Evolutionary conservation across 2,113 vertebrate genomes (phyloP).

Genomic region (human (Homo sapiens)): DNA sequence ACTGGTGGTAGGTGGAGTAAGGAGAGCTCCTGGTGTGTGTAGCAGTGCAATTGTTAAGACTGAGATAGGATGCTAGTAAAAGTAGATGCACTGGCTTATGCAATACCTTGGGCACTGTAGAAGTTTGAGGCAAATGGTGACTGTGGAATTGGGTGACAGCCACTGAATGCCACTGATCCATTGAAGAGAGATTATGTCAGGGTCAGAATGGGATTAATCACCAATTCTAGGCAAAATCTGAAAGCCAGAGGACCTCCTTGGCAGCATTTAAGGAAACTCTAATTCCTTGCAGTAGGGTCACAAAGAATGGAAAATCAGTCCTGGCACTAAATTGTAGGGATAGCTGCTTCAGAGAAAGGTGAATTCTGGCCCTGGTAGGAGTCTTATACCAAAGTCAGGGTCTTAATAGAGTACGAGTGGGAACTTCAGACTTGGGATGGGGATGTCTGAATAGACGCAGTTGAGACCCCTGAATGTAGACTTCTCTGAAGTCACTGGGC

Average conservation of each 20-base stretch:
- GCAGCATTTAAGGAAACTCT: background rate
- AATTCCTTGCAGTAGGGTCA: background rate
- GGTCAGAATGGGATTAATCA: background rate
- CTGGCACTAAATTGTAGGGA: background rate
- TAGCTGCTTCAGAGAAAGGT: background rate
- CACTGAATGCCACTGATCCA: background rate
- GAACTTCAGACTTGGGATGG: background rate
- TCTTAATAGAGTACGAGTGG: background rate
- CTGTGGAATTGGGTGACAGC: background rate
- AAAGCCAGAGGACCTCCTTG: background rate
- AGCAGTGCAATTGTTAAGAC: background rate
- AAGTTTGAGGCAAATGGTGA: background rate
- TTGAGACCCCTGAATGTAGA: background rate
- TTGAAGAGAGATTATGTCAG: background rate
- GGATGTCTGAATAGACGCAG: background rate
- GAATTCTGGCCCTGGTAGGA: background rate
- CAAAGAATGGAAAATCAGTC: background rate
- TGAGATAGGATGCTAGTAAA: background rate
- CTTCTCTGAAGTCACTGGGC: background rate
- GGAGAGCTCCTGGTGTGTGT: too few relatives aligned
- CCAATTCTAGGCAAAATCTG: background rate
- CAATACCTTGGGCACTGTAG: too few relatives aligned
- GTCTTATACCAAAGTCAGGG: background rate
- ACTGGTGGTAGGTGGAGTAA: background rate
- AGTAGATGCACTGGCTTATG: rapidly evolving